Evolutionary conservation across 2,797 vertebrate genomes (phyloP), one percentile per base, ranked within the genome.

Genomic region (Anniella stebbinsi): DNA sequence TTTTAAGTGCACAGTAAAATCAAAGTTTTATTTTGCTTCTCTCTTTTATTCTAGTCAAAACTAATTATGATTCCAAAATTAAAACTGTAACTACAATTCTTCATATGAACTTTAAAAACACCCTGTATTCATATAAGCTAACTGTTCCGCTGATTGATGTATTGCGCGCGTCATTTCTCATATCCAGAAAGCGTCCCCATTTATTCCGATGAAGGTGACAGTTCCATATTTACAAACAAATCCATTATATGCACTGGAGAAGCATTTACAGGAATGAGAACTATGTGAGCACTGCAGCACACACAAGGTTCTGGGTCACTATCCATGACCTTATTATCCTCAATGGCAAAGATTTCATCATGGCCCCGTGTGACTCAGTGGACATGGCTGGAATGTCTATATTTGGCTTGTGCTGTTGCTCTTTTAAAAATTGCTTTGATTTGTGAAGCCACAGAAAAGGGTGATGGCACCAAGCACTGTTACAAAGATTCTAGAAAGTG

Each of bases 1-100:
- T 66, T 72, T 87, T 67, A 84, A 90, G 15, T 11, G 28, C 15
- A 54, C n/a, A 75, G 60, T 30, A 48, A 72, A 88, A 86, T 63
- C 77, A 57, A 84, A 83, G 2, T 60, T 87, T 84, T 70, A 21
- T 21, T 45, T 70, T 83, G 33, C 38, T 84, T 70, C 48, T 82
- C 36, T 87, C 13, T 73, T 84, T 76, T 84, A 66, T 54, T 77
- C 30, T 48, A 17, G 33, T 41, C 63, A 87, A 69, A n/a, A 21
- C 17, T 12, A 83, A 38, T n/a, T 77, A 17, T 36, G 33, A 70
- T 51, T 57, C 28, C 66, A 72, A 45, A 51, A 8, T 69, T 2
- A 36, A 72, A 38, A 54, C 30, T 66, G 28, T 67, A 88, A 48
- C 80, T 83, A 66, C 0, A 48, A 21, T 18, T 57, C 67, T 70